phyloP scores from a whole-genome alignment of 37 sponge, comb jelly and placozoan species.

The Theonella swinhoei region DNA sequence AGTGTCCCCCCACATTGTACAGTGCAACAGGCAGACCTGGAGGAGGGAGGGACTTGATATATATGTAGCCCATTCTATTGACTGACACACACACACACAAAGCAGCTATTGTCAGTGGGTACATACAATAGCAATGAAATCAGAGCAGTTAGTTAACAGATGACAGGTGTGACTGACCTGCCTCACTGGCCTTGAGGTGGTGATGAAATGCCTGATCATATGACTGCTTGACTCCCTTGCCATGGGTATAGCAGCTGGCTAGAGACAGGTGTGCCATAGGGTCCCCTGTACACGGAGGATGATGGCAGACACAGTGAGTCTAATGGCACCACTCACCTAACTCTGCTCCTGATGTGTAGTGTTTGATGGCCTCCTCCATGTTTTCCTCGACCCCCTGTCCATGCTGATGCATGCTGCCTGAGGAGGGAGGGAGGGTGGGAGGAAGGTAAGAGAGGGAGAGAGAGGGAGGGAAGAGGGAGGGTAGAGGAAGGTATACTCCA shows the following conservation, averaged over 20 bases:
- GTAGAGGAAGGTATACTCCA: background rate
- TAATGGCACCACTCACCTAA: slow-evolving; percentile 22
- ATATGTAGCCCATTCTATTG: no score
- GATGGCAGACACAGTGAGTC: background rate
- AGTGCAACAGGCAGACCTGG: slow-evolving; percentile 67
- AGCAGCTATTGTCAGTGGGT: no score
- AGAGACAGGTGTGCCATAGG: slow-evolving; percentile 64
- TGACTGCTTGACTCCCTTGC: slow-evolving; percentile 75
- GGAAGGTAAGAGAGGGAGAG: background rate
- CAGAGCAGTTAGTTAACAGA: background rate
- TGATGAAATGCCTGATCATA: slow-evolving; percentile 61
- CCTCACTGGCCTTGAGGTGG: slow-evolving; percentile 64
- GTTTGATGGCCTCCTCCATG: slow-evolving; percentile 55
- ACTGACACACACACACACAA: no score
- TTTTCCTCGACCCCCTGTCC: slow-evolving; percentile 76
- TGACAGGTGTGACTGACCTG: slow-evolving; percentile 22
- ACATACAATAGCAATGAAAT: background rate
- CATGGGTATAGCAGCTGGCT: slow-evolving; percentile 83
- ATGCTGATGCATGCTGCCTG: slow-evolving; percentile 64
- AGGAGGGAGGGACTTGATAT: background rate
- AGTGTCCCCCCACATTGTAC: slow-evolving; percentile 80
- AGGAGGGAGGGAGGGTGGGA: background rate
- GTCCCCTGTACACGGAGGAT: slow-evolving; percentile 36
- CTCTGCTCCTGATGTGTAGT: slow-evolving; percentile 63
- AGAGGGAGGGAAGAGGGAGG: background rate